These are phyloP conservation scores for Panorpa germanica DNA, from an alignment of 2,888 invertebrate genomes.

Conservation along the genomic window DNA sequence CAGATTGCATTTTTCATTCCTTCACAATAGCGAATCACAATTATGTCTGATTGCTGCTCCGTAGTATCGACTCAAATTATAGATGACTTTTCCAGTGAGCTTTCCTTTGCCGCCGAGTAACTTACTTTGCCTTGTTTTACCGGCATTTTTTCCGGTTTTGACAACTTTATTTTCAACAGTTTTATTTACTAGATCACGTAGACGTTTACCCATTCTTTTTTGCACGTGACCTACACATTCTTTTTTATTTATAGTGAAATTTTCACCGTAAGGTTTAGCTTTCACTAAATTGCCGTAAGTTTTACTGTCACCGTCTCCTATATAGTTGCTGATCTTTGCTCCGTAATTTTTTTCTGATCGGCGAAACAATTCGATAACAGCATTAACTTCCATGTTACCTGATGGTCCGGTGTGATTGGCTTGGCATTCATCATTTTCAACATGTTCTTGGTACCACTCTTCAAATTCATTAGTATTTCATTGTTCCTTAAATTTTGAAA, in stretches of 20 bases:
- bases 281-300: constrained; percentile 9
- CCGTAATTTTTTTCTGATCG: constrained; percentile 11
- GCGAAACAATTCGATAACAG: constrained; percentile 12
- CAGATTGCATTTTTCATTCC: constrained; percentile 16
- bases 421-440: constrained; percentile 10
- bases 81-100: constrained; percentile 16
- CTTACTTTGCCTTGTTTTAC: constrained; percentile 10
- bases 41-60: constrained; percentile 16
- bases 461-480: constrained; percentile 11
- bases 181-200: constrained; percentile 12
- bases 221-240: constrained; percentile 12
- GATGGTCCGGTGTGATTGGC: constrained; percentile 12
- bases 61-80: constrained; percentile 16
- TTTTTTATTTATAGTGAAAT: constrained; percentile 11
- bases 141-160: too few species aligned
- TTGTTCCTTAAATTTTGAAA: too few species aligned
- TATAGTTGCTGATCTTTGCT: constrained; percentile 11
- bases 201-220: constrained; percentile 12
- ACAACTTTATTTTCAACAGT: too few species aligned
- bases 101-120: constrained; percentile 12
- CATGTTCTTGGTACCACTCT: constrained; percentile 13
- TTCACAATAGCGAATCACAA: constrained; percentile 14
- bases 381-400: constrained; percentile 13
- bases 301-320: constrained; percentile 11
- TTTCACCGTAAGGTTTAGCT: constrained; percentile 12